These are phyloP conservation scores for Tachina lurida DNA, from an alignment of 2,888 invertebrate genomes.

Conservation along the genomic window DNA sequence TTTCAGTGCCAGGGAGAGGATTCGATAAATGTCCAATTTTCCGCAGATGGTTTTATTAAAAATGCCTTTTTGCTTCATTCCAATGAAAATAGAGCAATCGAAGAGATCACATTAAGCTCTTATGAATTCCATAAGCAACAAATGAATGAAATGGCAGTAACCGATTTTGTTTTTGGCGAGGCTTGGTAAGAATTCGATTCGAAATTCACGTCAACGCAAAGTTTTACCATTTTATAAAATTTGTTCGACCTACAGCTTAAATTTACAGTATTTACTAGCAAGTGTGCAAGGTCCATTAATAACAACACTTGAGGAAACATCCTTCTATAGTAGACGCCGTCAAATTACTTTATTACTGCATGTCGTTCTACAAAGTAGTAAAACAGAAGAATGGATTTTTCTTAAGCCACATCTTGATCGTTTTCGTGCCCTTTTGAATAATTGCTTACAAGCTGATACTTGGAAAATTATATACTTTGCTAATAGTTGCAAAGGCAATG, in stretches of 20 bases:
- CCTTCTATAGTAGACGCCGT: constrained; percentile 74
- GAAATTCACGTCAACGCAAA: too few relatives aligned
- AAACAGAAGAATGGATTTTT: constrained; percentile 65
- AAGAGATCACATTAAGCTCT: constrained; percentile 72
- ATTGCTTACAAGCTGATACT: constrained; percentile 74
- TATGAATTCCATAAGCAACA: constrained; percentile 76
- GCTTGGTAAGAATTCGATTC: constrained; percentile 76
- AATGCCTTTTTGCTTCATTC: constrained; percentile 75
- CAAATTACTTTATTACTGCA: constrained; percentile 79
- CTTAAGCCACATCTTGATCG: constrained; percentile 71
- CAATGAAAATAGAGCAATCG: constrained; percentile 58
- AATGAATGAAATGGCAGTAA: constrained; percentile 73
- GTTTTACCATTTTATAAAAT: background rate
- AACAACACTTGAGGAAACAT: constrained; percentile 67
- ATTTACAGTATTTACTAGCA: constrained; percentile 77
- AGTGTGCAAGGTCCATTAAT: constrained; percentile 74
- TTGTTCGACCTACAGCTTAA: constrained; percentile 74
- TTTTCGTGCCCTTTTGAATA: constrained; percentile 76
- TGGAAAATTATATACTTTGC: constrained; percentile 79
- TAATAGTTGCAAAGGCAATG: constrained; percentile 79
- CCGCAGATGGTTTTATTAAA: constrained; percentile 77
- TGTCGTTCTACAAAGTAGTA: constrained; percentile 74
- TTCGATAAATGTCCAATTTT: constrained; percentile 75
- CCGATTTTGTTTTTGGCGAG: constrained; percentile 76
- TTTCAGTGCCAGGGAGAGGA: constrained; percentile 80